These are phyloP conservation scores for Paramormyrops hopkinsi DNA, from an alignment of 2,797 vertebrate genomes.

Conservation along the genomic window DNA sequence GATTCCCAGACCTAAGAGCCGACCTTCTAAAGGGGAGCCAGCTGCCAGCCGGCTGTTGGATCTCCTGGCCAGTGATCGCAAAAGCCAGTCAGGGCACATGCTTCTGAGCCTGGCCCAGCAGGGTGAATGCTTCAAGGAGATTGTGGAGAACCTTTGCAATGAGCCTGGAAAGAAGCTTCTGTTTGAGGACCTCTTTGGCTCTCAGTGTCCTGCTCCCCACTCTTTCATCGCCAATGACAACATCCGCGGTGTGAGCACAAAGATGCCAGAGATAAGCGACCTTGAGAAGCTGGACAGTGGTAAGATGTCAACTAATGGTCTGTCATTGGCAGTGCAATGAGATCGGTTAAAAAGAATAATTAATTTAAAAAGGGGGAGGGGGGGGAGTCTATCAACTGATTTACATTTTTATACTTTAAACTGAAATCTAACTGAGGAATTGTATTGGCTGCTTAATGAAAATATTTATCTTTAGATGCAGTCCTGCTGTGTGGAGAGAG, in stretches of 20 bases:
- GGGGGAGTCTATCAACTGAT: not conserved
- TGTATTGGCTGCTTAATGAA: not conserved
- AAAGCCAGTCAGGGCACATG: slow-evolving; percentile 97
- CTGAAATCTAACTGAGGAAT: not conserved
- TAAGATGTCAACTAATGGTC: slow-evolving; percentile 48
- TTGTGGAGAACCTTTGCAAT: slow-evolving; percentile 87
- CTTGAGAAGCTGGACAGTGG: slow-evolving; percentile 78
- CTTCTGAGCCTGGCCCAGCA: slow-evolving; percentile 77
- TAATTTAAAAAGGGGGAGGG: not conserved
- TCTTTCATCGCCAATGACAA: slow-evolving; percentile 85
- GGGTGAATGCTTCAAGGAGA: slow-evolving; percentile 70
- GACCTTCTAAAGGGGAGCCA: slow-evolving; percentile 76
- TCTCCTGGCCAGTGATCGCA: slow-evolving; percentile 78
- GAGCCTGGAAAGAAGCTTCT: slow-evolving; percentile 70
- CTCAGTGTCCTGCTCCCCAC: slow-evolving; percentile 35
- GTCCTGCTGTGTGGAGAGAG: slow-evolving; percentile 71
- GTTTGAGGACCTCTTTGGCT: slow-evolving; percentile 74
- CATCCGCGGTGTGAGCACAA: slow-evolving; percentile 62
- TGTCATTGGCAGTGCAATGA: not conserved
- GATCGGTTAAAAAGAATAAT: not conserved
- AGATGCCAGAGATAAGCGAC: slow-evolving; percentile 65
- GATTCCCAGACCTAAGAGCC: slow-evolving; percentile 82
- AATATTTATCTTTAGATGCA: slow-evolving; percentile 58
- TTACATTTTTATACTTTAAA: not conserved
- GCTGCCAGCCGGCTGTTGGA: slow-evolving; percentile 67